Evolutionary conservation across 2,888 invertebrate genomes (phyloP).

Genomic region (Ochropleura plecta): DNA sequence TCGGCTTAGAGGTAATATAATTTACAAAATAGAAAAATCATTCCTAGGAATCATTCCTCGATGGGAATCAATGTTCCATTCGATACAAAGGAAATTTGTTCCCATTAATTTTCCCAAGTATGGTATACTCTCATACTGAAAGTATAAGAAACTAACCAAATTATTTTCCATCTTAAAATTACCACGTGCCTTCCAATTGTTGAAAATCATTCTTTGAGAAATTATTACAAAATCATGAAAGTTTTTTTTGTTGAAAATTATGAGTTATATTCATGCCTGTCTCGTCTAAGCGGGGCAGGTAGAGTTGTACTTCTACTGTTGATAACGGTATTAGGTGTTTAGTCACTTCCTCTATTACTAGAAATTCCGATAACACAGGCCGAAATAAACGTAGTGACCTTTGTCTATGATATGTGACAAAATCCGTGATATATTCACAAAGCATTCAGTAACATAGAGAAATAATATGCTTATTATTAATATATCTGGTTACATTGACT

Average conservation of each 20-base stretch:
- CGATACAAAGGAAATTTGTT: conserved; percentile 17
- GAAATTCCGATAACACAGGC: background rate
- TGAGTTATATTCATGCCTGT: conserved; percentile 22
- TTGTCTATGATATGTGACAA: background rate
- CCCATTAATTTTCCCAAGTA: conserved; percentile 24
- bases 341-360: background rate
- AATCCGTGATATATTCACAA: background rate
- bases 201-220: conserved; percentile 18
- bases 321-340: background rate
- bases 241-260: conserved; percentile 23
- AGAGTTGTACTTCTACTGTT: conserved; percentile 5
- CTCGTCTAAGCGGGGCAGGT: background rate
- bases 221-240: conserved; percentile 33
- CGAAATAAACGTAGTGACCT: background rate
- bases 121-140: conserved; percentile 27
- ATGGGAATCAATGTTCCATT: conserved; percentile 35
- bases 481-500: conserved; percentile 27
- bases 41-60: conserved; percentile 56
- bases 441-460: conserved; percentile 32
- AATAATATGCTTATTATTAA: conserved; percentile 33
- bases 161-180: conserved; percentile 25
- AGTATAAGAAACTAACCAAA: conserved; percentile 29
- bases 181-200: conserved; percentile 50
- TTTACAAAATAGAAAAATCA: conserved; percentile 48
- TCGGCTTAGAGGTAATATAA: conserved; percentile 30